Evolutionary conservation across 1,140 invertebrate genomes (phyloP).

Genomic region (Drosophila parabipectinata): DNA sequence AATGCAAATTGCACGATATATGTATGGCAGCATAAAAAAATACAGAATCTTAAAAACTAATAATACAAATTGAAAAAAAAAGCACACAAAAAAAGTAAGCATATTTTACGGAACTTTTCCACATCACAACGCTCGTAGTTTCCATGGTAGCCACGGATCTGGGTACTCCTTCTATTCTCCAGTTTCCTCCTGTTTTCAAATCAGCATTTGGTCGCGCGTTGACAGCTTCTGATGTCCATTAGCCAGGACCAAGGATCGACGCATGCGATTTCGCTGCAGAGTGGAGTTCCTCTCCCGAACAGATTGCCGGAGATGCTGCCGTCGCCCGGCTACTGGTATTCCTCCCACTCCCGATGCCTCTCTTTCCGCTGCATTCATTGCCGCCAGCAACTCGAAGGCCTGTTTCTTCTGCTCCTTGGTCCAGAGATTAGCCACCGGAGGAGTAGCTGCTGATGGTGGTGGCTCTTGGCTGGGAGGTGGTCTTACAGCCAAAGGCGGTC

Average conservation of each 20-base stretch:
- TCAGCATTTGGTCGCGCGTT: conserved; percentile 64
- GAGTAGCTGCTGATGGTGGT: conserved; percentile 22
- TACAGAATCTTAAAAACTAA: conserved; percentile 14
- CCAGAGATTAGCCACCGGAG: conserved; percentile 75
- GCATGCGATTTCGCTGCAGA: conserved; percentile 66
- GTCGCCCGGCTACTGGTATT: conserved; percentile 11
- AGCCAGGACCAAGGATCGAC: conserved; percentile 61
- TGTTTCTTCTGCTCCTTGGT: conserved; percentile 84
- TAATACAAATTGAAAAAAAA: conserved; percentile 25
- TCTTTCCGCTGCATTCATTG: conserved; percentile 83
- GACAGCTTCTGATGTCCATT: conserved; percentile 43
- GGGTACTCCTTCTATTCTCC: conserved; percentile 18
- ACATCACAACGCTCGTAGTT: conserved; percentile 67
- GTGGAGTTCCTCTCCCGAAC: conserved; percentile 70
- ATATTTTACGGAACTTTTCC: conserved; percentile 63
- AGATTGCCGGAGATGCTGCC: conserved; percentile 68
- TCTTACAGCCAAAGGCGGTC: conserved; percentile 50
- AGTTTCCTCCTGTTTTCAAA: conserved; percentile 13
- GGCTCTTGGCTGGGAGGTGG: conserved; percentile 38
- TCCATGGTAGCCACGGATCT: conserved; percentile 42
- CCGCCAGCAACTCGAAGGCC: conserved; percentile 84
- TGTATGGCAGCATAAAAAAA: conserved; percentile 27
- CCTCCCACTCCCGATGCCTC: conserved; percentile 29
- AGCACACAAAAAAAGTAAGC: conserved; percentile 9
- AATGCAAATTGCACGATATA: conserved; percentile 31